These are phyloP conservation scores for Drosophila setosimentum DNA, from an alignment of 2,888 invertebrate species.

Conservation along the genomic window DNA sequence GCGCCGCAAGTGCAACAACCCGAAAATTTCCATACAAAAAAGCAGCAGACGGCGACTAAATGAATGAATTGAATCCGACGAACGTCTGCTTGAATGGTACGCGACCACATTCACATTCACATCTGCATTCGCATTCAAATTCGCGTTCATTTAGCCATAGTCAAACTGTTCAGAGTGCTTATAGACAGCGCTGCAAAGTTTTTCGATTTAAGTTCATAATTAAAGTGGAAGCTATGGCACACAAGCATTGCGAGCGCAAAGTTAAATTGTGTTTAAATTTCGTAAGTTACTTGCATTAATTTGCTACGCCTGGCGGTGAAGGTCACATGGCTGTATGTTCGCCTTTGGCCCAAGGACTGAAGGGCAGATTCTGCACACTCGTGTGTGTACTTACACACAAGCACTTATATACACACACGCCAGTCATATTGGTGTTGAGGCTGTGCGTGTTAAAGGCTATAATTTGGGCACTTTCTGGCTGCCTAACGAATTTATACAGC, in stretches of 20 bases:
- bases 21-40: slow-evolving; percentile 74
- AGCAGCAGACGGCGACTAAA: slow-evolving; percentile 35
- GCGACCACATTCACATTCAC: not conserved
- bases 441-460: slow-evolving; percentile 64
- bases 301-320: slow-evolving; percentile 55
- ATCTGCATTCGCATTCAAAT: not conserved
- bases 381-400: not conserved
- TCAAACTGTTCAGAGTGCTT: slow-evolving; percentile 13
- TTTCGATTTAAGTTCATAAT: slow-evolving; percentile 81
- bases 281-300: slow-evolving; percentile 59
- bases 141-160: slow-evolving; percentile 16
- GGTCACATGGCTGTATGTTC: slow-evolving; percentile 55
- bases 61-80: slow-evolving; percentile 44
- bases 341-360: slow-evolving; percentile 23
- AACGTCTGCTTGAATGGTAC: slow-evolving; percentile 58
- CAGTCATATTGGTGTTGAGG: not conserved
- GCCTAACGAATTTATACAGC: slow-evolving; percentile 33
- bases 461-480: slow-evolving; percentile 70
- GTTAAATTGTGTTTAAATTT: slow-evolving; percentile 79
- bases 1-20: slow-evolving; percentile 75
- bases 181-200: slow-evolving; percentile 57
- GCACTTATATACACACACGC: slow-evolving; percentile 3
- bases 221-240: slow-evolving; percentile 57
- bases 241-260: slow-evolving; percentile 41
- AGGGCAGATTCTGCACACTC: slow-evolving; percentile 10